A percentile compares a stretch with the other conserved stretches of the same genome.
These are phyloP conservation scores for Melieria omissa DNA, from an alignment of 2,888 invertebrate species.

Conservation along the genomic window DNA sequence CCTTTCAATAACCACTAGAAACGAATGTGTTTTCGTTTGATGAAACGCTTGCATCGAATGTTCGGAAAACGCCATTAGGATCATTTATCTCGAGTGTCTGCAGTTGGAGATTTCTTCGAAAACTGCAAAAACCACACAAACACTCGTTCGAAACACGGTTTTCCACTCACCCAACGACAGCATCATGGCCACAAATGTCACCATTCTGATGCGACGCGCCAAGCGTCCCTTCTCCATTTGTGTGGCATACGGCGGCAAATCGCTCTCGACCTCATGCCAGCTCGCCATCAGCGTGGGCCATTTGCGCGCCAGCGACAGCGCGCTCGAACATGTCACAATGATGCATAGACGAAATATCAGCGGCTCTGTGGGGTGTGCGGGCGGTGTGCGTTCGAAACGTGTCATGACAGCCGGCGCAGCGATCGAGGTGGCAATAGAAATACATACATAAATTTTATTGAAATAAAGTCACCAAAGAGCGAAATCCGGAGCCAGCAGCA, in stretches of 20 bases:
- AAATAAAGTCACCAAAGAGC: constrained; percentile 18
- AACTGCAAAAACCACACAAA: too few species aligned
- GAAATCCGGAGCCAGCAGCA: not conserved
- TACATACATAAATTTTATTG: constrained; percentile 25
- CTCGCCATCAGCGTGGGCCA: constrained; percentile 69
- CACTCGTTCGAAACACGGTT: too few species aligned
- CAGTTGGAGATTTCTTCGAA: too few species aligned
- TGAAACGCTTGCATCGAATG: too few species aligned
- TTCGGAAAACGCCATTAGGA: too few species aligned
- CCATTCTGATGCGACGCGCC: constrained; percentile 66
- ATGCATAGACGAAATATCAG: constrained; percentile 60
- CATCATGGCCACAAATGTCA: constrained; percentile 67
- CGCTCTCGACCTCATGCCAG: constrained; percentile 68
- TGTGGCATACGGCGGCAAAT: constrained; percentile 60
- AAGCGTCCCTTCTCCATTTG: constrained; percentile 59
- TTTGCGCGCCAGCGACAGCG: constrained; percentile 68
- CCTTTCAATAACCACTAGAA: too few species aligned
- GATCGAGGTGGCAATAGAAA: not conserved
- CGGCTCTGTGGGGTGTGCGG: constrained; percentile 49
- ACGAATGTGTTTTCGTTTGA: too few species aligned
- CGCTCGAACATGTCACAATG: constrained; percentile 53
- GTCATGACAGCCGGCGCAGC: not conserved
- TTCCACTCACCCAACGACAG: constrained; percentile 66
- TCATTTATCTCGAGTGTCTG: too few species aligned
- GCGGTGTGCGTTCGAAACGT: not conserved